A percentile compares a stretch with the other conserved stretches of the same genome.
These are phyloP conservation scores for Tetanocera ferruginea DNA, from an alignment of 2,888 invertebrate species.

Conservation along the genomic window DNA sequence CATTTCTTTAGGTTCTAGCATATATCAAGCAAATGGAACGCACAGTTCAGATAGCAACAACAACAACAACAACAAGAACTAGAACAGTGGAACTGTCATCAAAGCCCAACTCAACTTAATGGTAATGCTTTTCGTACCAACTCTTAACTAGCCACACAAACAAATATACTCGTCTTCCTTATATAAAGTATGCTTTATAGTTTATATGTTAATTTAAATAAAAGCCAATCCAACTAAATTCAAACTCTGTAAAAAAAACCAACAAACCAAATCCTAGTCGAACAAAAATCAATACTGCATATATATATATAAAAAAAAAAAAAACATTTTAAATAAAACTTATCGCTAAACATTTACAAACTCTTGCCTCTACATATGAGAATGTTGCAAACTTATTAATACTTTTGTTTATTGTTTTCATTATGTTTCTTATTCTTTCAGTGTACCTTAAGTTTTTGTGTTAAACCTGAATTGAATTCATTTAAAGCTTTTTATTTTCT, in stretches of 20 bases:
- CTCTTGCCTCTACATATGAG: neutral
- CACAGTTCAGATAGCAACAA: neutral
- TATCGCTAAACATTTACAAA: too few relatives aligned
- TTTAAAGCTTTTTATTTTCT: neutral
- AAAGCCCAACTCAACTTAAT: neutral
- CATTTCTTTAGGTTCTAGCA: neutral
- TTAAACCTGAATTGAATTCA: too few relatives aligned
- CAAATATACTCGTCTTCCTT: neutral
- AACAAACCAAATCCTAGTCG: neutral
- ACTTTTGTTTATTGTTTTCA: neutral
- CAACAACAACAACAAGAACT: too few relatives aligned
- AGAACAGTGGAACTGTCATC: too few relatives aligned
- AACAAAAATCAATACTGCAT: neutral
- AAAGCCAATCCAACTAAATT: neutral
- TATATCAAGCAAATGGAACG: neutral
- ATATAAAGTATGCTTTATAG: neutral
- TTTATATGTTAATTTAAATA: neutral
- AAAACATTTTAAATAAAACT: neutral
- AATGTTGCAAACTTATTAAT: neutral
- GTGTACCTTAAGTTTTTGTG: too few relatives aligned
- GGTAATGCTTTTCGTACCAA: constrained; percentile 18
- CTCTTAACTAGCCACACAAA: neutral
- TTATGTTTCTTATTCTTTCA: neutral
- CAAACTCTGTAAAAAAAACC: neutral
- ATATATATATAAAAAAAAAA: neutral